phyloP scores from a whole-genome alignment of 2,797 vertebrate genomes.

The Enoplosus armatus region DNA sequence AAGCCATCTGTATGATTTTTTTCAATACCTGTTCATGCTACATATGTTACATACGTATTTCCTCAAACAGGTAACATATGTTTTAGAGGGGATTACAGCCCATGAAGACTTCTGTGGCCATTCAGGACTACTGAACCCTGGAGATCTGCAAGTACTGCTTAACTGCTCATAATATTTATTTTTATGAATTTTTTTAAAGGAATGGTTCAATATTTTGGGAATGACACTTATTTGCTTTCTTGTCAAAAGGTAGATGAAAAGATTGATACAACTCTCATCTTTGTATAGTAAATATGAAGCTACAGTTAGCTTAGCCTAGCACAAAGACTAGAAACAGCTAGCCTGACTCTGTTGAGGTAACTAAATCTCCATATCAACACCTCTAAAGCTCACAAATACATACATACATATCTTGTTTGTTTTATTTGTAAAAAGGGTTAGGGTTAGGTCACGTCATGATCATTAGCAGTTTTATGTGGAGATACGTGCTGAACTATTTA shows the following conservation, averaged over 20 bases:
- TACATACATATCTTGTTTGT: not conserved
- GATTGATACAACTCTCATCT: not conserved
- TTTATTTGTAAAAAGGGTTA: too few species aligned
- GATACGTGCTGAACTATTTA: not conserved
- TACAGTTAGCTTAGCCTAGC: not conserved
- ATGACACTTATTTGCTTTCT: not conserved
- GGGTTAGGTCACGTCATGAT: too few species aligned
- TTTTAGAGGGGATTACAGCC: slow-evolving; percentile 81
- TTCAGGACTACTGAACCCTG: slow-evolving; percentile 79
- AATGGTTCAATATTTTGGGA: not conserved
- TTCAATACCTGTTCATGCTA: not conserved
- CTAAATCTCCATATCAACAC: not conserved
- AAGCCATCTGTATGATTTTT: not conserved
- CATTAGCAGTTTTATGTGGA: not conserved
- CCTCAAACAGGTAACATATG: slow-evolving; percentile 83
- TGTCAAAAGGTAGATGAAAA: not conserved
- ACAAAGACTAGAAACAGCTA: not conserved
- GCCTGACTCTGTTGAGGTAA: not conserved
- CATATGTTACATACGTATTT: slow-evolving; percentile 21
- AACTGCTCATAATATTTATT: not conserved
- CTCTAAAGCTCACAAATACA: not conserved
- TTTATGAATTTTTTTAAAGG: not conserved
- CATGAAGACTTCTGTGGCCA: slow-evolving; percentile 89
- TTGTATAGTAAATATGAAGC: not conserved
- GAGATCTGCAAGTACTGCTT: slow-evolving; percentile 85